Conservation (phyloP, 2,113 vertebrate genomes). For the Leptocoma aspasia region DNA sequence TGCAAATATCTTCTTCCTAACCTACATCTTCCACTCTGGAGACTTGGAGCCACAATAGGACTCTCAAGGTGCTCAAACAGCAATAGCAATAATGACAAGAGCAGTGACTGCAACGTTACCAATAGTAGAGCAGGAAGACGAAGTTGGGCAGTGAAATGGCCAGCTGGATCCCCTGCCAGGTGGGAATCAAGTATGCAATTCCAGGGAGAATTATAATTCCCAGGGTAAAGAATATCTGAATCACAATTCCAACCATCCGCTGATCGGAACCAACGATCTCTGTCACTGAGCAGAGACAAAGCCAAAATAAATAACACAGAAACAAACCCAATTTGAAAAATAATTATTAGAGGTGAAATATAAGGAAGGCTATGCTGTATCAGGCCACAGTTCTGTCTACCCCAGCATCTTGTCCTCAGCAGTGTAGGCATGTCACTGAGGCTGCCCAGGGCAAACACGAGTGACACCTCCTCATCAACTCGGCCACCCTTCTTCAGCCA, state of each 20-base stretch:
- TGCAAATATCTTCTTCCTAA: neutral
- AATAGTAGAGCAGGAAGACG: conserved; percentile 90
- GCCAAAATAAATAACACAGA: conserved; percentile 5
- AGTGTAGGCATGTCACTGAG: neutral
- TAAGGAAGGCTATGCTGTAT: neutral
- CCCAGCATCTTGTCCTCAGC: neutral
- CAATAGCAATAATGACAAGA: neutral
- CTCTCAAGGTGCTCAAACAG: neutral
- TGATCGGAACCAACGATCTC: conserved; percentile 92
- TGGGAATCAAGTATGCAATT: conserved; percentile 87
- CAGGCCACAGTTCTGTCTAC: neutral
- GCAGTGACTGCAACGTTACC: conserved; percentile 72
- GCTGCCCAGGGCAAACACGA: accelerated
- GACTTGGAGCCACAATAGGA: neutral
- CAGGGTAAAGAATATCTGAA: conserved; percentile 93
- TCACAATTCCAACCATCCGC: conserved; percentile 85
- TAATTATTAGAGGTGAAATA: neutral
- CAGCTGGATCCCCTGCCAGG: conserved; percentile 91
- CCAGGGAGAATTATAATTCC: conserved; percentile 90
- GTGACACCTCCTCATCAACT: neutral
- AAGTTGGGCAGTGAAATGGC: conserved; percentile 88
- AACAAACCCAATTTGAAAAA: neutral
- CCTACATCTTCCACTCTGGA: neutral
- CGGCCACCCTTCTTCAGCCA: neutral
- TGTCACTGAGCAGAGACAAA: conserved; percentile 80